These are phyloP conservation scores for Bambusicola thoracicus DNA, from an alignment of 2,113 vertebrate species.

Conservation along the genomic window DNA sequence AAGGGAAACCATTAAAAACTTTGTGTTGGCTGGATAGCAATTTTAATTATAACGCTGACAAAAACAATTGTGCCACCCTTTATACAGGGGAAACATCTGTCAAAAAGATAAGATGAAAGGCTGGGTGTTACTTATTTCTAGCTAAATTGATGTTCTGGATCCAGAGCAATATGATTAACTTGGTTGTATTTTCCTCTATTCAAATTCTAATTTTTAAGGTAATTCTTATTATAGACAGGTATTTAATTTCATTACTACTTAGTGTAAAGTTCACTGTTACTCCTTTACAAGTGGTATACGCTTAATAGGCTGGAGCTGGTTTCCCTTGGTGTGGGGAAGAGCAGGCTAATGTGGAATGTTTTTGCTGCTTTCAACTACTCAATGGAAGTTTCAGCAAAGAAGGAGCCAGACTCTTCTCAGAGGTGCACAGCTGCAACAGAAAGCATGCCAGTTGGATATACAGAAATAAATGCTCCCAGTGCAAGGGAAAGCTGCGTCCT, in stretches of 20 bases:
- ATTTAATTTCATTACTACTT: neutral
- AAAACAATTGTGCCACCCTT: conserved; percentile 68
- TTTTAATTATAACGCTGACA: conserved; percentile 73
- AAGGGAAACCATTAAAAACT: conserved; percentile 68
- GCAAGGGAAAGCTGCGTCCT: neutral
- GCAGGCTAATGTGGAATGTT: neutral
- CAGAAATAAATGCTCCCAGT: neutral
- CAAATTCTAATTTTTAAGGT: neutral
- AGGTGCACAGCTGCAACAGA: neutral
- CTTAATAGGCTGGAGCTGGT: neutral
- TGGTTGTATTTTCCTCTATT: neutral
- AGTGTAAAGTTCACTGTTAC: neutral
- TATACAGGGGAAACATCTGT: conserved; percentile 69
- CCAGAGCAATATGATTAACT: conserved; percentile 30
- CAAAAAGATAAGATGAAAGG: conserved; percentile 68
- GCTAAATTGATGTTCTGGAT: conserved; percentile 18
- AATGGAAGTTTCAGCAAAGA: neutral
- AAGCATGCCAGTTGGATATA: neutral
- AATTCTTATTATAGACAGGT: neutral
- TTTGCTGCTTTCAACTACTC: neutral
- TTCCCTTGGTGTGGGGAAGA: conserved; percentile 24
- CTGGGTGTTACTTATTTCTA: conserved; percentile 61
- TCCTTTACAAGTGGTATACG: neutral
- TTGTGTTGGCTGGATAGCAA: conserved; percentile 60
- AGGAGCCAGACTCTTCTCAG: neutral